These are phyloP conservation scores for Ecliptopera silaceata DNA, from an alignment of 2,888 invertebrate genomes.

Conservation along the genomic window DNA sequence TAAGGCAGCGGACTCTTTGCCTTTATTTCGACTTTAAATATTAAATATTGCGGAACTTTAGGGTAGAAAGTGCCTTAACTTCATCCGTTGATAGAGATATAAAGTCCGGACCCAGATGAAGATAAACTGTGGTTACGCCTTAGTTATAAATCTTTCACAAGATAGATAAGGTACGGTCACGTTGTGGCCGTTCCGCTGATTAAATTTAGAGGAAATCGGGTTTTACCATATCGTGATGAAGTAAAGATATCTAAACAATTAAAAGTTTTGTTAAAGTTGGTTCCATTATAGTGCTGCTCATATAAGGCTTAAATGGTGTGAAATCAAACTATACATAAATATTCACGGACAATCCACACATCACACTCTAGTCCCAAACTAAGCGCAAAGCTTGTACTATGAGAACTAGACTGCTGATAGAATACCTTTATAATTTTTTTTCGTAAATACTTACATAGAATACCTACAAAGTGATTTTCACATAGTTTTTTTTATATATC, in stretches of 20 bases:
- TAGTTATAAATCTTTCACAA: slow-evolving; percentile 63
- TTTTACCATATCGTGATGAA: slow-evolving; percentile 4
- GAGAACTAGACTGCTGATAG: no score
- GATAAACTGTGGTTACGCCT: slow-evolving; percentile 63
- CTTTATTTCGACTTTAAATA: slow-evolving; percentile 20
- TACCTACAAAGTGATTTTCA: no score
- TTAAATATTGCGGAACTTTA: slow-evolving; percentile 25
- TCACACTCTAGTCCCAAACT: no score
- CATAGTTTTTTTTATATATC: no score
- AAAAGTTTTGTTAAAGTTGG: no score
- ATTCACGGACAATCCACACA: no score
- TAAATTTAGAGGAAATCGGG: slow-evolving; percentile 53
- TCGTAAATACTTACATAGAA: no score
- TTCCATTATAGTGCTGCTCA: no score
- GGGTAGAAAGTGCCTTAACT: slow-evolving; percentile 22
- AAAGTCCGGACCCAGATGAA: slow-evolving; percentile 59
- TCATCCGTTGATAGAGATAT: slow-evolving; percentile 57
- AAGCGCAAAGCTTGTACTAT: no score
- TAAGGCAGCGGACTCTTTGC: slow-evolving; percentile 10
- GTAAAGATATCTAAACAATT: neutral
- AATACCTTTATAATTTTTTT: no score
- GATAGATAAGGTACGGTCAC: slow-evolving; percentile 65
- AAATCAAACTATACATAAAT: no score
- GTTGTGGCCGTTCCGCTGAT: slow-evolving; percentile 55
- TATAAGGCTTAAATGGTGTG: no score